Evolutionary conservation across 2,888 invertebrate genomes (phyloP).

Genomic region (Zygaena filipendulae): DNA sequence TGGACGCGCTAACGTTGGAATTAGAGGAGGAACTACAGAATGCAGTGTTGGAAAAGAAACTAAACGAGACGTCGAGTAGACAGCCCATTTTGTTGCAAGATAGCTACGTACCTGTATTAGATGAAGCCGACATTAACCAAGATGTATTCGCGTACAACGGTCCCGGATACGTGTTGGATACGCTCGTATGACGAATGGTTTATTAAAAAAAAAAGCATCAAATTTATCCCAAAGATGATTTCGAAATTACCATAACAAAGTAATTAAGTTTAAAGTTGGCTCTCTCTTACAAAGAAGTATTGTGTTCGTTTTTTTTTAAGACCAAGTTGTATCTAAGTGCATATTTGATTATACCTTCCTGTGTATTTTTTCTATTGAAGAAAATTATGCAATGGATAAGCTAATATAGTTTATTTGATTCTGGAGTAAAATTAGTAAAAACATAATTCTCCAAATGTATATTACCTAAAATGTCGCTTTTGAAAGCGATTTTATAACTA

Average conservation of each 20-base stretch:
- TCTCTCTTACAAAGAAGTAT: conserved; percentile 12
- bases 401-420: too few relatives aligned
- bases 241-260: conserved; percentile 33
- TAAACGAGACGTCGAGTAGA: conserved; percentile 53
- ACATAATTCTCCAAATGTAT: too few relatives aligned
- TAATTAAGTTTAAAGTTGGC: too few relatives aligned
- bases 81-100: conserved; percentile 57
- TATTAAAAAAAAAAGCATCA: conserved; percentile 12
- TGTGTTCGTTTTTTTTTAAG: too few relatives aligned
- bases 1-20: conserved; percentile 64
- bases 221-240: conserved; percentile 32
- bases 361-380: too few relatives aligned
- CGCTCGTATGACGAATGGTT: conserved; percentile 53
- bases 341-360: too few relatives aligned
- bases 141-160: conserved; percentile 22
- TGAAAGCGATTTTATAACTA: too few relatives aligned
- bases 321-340: too few relatives aligned
- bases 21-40: conserved; percentile 61
- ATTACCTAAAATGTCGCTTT: too few relatives aligned
- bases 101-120: conserved; percentile 54
- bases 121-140: conserved; percentile 29
- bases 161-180: conserved; percentile 47
- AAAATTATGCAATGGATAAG: too few relatives aligned
- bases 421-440: too few relatives aligned
- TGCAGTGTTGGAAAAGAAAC: conserved; percentile 51